These are phyloP conservation scores for Scytalopus superciliaris DNA, from an alignment of 2,113 vertebrate genomes.

Conservation along the genomic window DNA sequence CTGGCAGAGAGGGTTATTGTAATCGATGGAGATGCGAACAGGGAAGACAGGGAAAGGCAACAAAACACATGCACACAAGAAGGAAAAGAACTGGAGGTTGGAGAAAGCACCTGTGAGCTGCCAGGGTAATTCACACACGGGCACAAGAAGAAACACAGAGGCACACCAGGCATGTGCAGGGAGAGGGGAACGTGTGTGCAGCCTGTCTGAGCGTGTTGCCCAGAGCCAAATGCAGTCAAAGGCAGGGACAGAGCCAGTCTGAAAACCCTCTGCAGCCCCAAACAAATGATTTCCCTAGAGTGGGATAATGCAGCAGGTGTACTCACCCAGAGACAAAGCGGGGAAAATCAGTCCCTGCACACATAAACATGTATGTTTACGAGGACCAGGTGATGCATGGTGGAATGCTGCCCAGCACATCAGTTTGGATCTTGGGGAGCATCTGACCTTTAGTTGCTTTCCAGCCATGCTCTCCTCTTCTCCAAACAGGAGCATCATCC, in stretches of 20 bases:
- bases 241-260: neutral
- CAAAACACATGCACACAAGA: neutral
- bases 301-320: neutral
- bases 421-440: neutral
- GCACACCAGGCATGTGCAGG: rapidly evolving
- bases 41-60: neutral
- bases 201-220: rapidly evolving
- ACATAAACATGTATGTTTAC: rapidly evolving
- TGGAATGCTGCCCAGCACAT: neutral
- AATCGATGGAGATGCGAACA: neutral
- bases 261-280: rapidly evolving
- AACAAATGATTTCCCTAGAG: neutral
- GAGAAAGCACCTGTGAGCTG: neutral
- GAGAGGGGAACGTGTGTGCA: neutral
- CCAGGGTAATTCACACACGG: neutral
- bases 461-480: neutral
- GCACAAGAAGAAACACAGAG: neutral
- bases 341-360: neutral
- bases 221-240: neutral
- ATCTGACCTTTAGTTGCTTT: neutral
- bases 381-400: rapidly evolving
- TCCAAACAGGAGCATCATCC: rapidly evolving
- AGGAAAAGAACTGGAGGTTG: neutral
- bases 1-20: neutral
- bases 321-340: neutral